These are phyloP conservation scores for Pangasius krempfi DNA, from an alignment of 2,797 vertebrate genomes.

Conservation along the genomic window DNA sequence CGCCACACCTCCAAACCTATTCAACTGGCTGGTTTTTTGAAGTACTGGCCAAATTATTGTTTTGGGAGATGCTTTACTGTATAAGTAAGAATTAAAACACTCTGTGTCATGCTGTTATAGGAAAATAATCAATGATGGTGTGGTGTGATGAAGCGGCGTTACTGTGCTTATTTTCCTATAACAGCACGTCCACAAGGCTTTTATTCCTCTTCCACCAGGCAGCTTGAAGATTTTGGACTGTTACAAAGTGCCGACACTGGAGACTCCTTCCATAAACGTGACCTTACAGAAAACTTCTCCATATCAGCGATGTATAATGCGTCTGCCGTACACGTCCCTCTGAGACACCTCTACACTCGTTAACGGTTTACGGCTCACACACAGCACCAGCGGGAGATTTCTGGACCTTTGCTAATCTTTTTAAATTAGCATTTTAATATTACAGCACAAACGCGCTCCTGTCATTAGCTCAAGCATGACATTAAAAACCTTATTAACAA, in stretches of 20 bases:
- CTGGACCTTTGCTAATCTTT: conserved; percentile 5
- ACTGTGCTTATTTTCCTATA: not conserved
- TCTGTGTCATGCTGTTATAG: not conserved
- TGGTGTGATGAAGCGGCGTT: too few relatives aligned
- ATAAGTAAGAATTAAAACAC: too few relatives aligned
- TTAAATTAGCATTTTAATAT: not conserved
- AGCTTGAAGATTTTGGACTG: not conserved
- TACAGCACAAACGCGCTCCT: not conserved
- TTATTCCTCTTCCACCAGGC: not conserved
- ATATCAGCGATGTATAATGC: not conserved
- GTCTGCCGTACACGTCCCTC: not conserved
- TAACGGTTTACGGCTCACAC: not conserved
- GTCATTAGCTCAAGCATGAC: conserved; percentile 7
- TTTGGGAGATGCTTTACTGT: not conserved
- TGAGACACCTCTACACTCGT: too few relatives aligned
- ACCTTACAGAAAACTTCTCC: not conserved
- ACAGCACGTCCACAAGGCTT: not conserved
- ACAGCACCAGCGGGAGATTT: not conserved
- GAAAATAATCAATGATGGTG: not conserved
- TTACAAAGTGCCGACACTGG: not conserved
- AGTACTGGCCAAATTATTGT: not conserved
- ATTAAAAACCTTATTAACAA: conserved; percentile 39
- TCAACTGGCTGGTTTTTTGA: conserved; percentile 30
- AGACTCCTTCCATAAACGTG: not conserved
- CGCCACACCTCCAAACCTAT: not conserved